A percentile compares a stretch with the other conserved stretches of the same genome.
Evolutionary conservation across 2,888 invertebrate genomes (phyloP).

Genomic region (Chrysina gloriosa): DNA sequence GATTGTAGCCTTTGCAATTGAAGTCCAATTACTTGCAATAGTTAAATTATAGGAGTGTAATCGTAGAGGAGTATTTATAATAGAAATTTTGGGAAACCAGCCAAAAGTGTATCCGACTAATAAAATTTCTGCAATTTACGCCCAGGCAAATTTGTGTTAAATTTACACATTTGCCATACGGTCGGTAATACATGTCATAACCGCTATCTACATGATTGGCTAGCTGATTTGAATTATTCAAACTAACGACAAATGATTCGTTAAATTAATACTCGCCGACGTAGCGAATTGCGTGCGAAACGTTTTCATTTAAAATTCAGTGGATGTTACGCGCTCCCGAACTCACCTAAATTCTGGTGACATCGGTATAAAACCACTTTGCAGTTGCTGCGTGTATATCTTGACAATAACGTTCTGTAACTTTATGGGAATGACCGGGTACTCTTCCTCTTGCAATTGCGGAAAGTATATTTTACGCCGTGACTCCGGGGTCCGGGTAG

Average conservation of each 20-base stretch:
- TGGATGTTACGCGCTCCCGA: slow-evolving; percentile 27
- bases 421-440: slow-evolving; percentile 42
- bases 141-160: too few species aligned
- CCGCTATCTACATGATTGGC: slow-evolving; percentile 11
- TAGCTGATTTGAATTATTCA: slow-evolving; percentile 14
- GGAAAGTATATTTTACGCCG: slow-evolving; percentile 33
- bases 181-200: neutral
- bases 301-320: slow-evolving; percentile 34
- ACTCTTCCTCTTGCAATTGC: slow-evolving; percentile 35
- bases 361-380: slow-evolving; percentile 41
- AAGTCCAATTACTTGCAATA: too few species aligned
- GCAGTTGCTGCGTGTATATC: slow-evolving; percentile 37
- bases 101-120: too few species aligned
- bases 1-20: too few species aligned
- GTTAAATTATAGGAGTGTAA: too few species aligned
- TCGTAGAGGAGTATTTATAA: too few species aligned
- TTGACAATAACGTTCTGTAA: slow-evolving; percentile 43
- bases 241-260: slow-evolving; percentile 26
- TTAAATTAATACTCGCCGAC: slow-evolving; percentile 34
- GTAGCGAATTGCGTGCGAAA: slow-evolving; percentile 30
- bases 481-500: neutral
- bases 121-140: too few species aligned
- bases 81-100: too few species aligned
- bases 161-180: slow-evolving; percentile 13
- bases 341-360: slow-evolving; percentile 29